A percentile compares a stretch with the other conserved stretches of the same genome.
phyloP scores from a whole-genome alignment of 2,888 invertebrate species.

The Crepidodera aurea region DNA sequence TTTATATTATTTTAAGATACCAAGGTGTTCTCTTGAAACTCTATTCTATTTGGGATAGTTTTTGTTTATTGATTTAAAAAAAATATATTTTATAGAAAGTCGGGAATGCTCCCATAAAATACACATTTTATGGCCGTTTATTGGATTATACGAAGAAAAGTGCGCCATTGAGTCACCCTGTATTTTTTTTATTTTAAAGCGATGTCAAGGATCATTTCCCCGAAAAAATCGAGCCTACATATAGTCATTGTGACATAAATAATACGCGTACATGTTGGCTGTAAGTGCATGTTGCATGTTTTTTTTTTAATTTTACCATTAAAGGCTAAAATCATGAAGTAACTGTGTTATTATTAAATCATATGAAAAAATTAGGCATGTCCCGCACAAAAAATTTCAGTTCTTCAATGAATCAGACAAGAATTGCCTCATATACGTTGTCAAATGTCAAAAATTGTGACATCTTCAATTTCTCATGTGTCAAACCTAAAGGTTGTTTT shows the following conservation, averaged over 20 bases:
- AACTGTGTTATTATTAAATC: background rate
- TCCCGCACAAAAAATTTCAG: background rate
- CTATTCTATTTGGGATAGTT: background rate
- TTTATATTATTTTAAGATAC: too few relatives aligned
- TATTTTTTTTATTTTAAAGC: background rate
- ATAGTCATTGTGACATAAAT: conserved; percentile 6
- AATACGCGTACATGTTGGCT: conserved; percentile 9
- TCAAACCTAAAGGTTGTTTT: too few relatives aligned
- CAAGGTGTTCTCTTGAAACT: background rate
- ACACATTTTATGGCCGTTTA: too few relatives aligned
- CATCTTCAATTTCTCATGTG: too few relatives aligned
- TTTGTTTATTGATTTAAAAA: background rate
- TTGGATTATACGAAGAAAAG: background rate
- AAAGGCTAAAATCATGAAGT: background rate
- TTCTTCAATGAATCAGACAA: too few relatives aligned
- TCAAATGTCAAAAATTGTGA: too few relatives aligned
- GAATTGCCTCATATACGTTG: too few relatives aligned
- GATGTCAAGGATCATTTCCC: conserved; percentile 4
- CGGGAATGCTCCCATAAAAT: too few relatives aligned
- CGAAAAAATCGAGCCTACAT: background rate
- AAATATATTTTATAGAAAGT: background rate
- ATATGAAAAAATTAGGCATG: background rate
- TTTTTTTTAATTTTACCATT: background rate
- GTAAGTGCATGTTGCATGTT: background rate
- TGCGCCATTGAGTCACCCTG: background rate